A percentile compares a stretch with the other conserved stretches of the same genome.
Evolutionary conservation across 2,888 invertebrate species (phyloP).

Genomic region (Scelioninae gen. 2): DNA sequence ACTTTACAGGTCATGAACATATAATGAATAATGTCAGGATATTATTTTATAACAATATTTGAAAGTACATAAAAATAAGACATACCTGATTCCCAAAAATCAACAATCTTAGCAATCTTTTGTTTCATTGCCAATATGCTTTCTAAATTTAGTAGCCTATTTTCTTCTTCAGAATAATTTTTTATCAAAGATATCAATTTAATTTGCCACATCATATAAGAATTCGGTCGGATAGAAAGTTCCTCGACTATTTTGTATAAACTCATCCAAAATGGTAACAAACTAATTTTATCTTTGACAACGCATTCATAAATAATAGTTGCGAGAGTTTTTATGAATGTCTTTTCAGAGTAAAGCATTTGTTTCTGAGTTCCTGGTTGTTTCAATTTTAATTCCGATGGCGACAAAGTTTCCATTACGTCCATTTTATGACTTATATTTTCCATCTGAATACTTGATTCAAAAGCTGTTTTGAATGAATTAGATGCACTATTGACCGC

Average conservation of each 20-base stretch:
- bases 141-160: conserved; percentile 79
- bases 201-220: conserved; percentile 84
- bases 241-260: conserved; percentile 78
- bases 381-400: conserved; percentile 41
- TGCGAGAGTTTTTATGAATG: conserved; percentile 70
- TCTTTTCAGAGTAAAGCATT: conserved; percentile 65
- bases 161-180: conserved; percentile 71
- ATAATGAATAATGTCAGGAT: too few species aligned
- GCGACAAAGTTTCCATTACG: conserved; percentile 62
- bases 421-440: conserved; percentile 68
- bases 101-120: conserved; percentile 77
- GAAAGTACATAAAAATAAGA: conserved; percentile 6
- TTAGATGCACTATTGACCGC: too few species aligned
- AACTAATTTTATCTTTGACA: conserved; percentile 85
- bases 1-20: neutral
- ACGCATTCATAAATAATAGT: conserved; percentile 86
- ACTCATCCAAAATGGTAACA: conserved; percentile 84
- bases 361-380: conserved; percentile 44
- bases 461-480: conserved; percentile 60
- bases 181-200: conserved; percentile 79
- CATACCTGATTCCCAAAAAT: conserved; percentile 77
- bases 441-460: conserved; percentile 58
- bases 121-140: conserved; percentile 80
- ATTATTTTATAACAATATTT: too few species aligned
- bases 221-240: conserved; percentile 77